Evolutionary conservation across 2,113 vertebrate species (phyloP), one percentile per base, ranked within the genome.

Genomic region (Progne subis): DNA sequence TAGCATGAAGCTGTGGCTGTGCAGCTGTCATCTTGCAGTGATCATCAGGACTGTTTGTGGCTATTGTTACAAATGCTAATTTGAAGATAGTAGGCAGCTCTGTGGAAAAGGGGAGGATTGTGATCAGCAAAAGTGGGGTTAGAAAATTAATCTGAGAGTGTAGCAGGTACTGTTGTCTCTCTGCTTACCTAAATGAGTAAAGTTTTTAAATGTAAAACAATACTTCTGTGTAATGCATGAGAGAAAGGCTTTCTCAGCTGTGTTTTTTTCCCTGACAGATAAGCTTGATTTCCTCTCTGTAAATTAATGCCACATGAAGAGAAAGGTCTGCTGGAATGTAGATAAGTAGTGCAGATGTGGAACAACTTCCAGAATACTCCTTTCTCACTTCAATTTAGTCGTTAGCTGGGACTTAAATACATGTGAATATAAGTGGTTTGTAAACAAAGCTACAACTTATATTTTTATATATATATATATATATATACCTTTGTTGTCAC

Each of bases 271-370:
- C 3, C 31, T 3, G 0, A 61, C 78, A 1, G 44, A 86, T 92
- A 70, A 70, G 18, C 41, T 81, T 53, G 44, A 69, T 93, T 92
- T 96, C 90, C 88, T 94, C 68, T 89, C 26, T 94, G 61, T 76
- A 95, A 95, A 97, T 92, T 50, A 93, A 90, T 92, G 93, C 85
- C 92, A 93, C 71, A 44, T 90, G 82, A 94, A 75, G 37, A 70
- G 72, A 83, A 52, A 4, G 23, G 24, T 64, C 61, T 95, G 77
- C 37, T 91, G 85, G 76, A 95, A 72, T 84, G 72, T 56, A 80
- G 64, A 41, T 85, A 75, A 94, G 56, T n/a, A 34, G n/a, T 84
- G 88, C 20, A 14, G 63, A 53, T 89, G 41, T 17, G 3, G 52
- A 92, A 94, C 59, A 24, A 23, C 46, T 78, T 69, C 6, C 31